Evolutionary conservation across 2,113 vertebrate species (phyloP), one percentile per base, ranked within the genome.

Genomic region (Pipa parva): DNA sequence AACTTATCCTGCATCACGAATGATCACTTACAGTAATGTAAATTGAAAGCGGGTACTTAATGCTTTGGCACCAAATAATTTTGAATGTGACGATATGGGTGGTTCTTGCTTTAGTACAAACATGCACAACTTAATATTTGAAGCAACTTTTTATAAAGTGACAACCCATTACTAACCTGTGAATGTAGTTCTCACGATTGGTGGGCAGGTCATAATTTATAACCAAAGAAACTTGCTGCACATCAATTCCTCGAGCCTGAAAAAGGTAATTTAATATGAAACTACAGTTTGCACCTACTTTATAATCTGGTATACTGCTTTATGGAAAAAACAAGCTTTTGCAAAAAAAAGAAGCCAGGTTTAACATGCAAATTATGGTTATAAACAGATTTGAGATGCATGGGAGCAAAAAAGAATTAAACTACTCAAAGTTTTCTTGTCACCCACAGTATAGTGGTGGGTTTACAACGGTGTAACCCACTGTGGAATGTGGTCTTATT

Each of bases 201-300:
- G 97, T 99, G n/a, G 97, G 97, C 71, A 98, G 88, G 77, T 99
- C 96, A 12, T 99, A 99, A 71, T 99, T 99, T 75, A 99, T 99
- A 76, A 99, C 96, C 80, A 99, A 76, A 3, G 97, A 99, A 74
- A 99, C 97, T 83, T 99, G 97, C 82, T 99, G 97, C 59, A 99
- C 95, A 63, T 99, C 97, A 81, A 99, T 99, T 17, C 97, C 97
- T 78, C 96, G 94, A 83, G 97, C 96, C 96, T 99, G 63, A 6
- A 86, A 46, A 7, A 21, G 9, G 87, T n/a, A n/a, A n/a, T n/a
- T n/a, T n/a, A n/a, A n/a, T n/a, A n/a, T n/a, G n/a, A n/a, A n/a
- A n/a, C 20, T 46, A 1, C 10, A 27, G 13, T 31, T 15, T 13
- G 26, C n/a, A n/a, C n/a, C 33, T 4, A 25, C 2, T 0, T 25